Conservation (phyloP, 2,797 vertebrate genomes). For the Mycteria americana region DNA sequence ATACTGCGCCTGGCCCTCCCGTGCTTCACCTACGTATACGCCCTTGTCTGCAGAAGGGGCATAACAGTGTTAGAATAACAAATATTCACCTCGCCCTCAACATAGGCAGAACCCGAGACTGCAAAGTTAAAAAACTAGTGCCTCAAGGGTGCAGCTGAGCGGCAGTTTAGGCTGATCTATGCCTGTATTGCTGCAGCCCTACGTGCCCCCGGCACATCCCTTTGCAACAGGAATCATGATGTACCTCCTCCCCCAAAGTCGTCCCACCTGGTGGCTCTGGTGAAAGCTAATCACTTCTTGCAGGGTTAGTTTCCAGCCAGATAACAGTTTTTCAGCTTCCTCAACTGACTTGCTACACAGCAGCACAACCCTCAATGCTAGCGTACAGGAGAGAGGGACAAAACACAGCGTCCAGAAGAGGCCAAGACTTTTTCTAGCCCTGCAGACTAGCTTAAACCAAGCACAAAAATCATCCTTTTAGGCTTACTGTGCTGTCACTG, state of each 20-base stretch:
- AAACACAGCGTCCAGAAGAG: not conserved
- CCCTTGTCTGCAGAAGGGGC: not conserved
- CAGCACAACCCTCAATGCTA: not conserved
- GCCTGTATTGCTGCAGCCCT: not conserved
- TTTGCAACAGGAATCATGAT: not conserved
- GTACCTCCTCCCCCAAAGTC: not conserved
- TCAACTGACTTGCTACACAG: not conserved
- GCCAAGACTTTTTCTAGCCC: not conserved
- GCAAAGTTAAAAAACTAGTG: not conserved
- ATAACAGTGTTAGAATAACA: not conserved
- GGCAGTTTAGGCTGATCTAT: not conserved
- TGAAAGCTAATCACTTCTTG: not conserved
- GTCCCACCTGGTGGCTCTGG: not conserved
- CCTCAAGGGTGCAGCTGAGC: fast-evolving
- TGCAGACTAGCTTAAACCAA: not conserved
- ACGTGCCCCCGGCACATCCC: not conserved
- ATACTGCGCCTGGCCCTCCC: fast-evolving
- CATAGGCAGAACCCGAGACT: not conserved
- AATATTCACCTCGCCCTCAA: not conserved
- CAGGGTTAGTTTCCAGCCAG: not conserved
- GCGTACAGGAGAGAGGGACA: not conserved
- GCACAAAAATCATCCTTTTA: not conserved
- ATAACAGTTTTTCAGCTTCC: not conserved
- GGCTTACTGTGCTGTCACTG: not conserved
- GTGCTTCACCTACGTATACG: fast-evolving